phyloP scores from a whole-genome alignment of 1,140 invertebrate genomes.

The Paramacrobiotus metropolitanus region DNA sequence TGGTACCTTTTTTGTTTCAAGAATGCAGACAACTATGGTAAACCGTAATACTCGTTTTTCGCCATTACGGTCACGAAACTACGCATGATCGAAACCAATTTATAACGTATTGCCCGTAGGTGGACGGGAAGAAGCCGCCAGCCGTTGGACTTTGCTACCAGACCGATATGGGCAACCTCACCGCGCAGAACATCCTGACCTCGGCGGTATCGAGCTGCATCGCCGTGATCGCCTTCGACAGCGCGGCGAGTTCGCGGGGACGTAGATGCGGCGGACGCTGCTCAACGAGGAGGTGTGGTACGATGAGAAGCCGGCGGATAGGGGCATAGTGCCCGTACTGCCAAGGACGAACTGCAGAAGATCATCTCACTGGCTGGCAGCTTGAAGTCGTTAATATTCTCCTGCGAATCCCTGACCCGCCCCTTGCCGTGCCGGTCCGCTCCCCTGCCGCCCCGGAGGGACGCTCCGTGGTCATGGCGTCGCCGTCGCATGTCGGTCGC shows the following conservation, averaged over 20 bases:
- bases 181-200: conserved; percentile 36
- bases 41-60: no score
- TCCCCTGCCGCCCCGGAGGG: not conserved
- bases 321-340: not conserved
- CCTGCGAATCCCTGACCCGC: not conserved
- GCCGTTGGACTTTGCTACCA: conserved; percentile 92
- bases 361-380: not conserved
- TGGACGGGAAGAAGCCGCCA: conserved; percentile 84
- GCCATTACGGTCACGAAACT: no score
- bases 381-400: not conserved
- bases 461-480: conserved; percentile 6
- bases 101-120: no score
- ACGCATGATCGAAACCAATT: no score
- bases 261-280: conserved; percentile 27
- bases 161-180: conserved; percentile 21
- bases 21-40: no score
- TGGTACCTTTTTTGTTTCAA: no score
- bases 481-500: conserved; percentile 6
- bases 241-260: conserved; percentile 44
- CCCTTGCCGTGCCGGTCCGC: not conserved
- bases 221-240: not conserved
- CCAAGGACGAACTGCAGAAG: conserved; percentile 2
- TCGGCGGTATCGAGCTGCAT: not conserved
- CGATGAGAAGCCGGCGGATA: conserved; percentile 5
- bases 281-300: conserved; percentile 7